phyloP scores from a whole-genome alignment of 2,888 invertebrate genomes.

The Ormyrus thymus region DNA sequence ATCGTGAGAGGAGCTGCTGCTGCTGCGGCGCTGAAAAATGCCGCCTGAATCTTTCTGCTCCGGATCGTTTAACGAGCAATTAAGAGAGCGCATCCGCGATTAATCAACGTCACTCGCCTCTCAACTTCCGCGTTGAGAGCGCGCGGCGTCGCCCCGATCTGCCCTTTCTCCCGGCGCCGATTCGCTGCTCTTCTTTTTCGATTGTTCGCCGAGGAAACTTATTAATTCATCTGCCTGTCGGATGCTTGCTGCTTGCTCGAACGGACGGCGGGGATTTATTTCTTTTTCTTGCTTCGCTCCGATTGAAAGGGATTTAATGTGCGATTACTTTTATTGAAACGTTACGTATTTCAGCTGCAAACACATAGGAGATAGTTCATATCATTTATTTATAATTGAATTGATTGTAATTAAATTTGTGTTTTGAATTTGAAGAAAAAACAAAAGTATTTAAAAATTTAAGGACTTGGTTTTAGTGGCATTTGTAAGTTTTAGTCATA shows the following conservation, averaged over 20 bases:
- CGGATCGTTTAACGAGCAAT: conserved; percentile 46
- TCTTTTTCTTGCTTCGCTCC: background rate
- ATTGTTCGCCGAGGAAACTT: background rate
- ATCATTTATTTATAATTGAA: too few relatives aligned
- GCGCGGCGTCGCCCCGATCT: conserved; percentile 7
- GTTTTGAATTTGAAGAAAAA: too few relatives aligned
- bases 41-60: conserved; percentile 36
- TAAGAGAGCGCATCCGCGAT: conserved; percentile 37
- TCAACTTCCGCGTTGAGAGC: conserved; percentile 37
- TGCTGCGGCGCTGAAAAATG: conserved; percentile 25
- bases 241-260: background rate
- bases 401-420: too few relatives aligned
- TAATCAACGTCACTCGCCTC: conserved; percentile 47
- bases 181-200: background rate
- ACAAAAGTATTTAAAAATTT: too few relatives aligned
- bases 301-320: background rate
- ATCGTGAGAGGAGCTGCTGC: background rate
- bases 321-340: too few relatives aligned
- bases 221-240: background rate
- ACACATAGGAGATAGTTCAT: too few relatives aligned
- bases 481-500: too few relatives aligned
- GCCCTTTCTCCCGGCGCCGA: background rate
- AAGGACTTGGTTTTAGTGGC: too few relatives aligned
- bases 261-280: background rate
- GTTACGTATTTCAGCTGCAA: too few relatives aligned